phyloP scores from a whole-genome alignment of 2,888 invertebrate species.

The Xestoiulus laeticollis region DNA sequence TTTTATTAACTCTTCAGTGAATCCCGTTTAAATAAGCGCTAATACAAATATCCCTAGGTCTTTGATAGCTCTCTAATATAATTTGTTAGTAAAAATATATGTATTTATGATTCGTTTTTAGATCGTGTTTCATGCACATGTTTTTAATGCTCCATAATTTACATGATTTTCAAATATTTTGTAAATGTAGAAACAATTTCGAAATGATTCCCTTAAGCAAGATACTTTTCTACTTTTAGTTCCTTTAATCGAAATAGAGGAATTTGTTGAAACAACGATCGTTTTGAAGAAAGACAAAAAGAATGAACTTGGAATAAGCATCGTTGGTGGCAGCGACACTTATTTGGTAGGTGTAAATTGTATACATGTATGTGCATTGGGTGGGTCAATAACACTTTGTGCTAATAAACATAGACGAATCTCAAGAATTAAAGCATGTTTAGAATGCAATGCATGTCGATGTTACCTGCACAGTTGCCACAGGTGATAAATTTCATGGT shows the following conservation, averaged over 20 bases:
- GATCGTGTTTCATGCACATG: no score
- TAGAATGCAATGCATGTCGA: not conserved
- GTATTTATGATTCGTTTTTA: no score
- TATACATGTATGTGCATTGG: not conserved
- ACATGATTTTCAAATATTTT: no score
- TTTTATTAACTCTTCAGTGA: no score
- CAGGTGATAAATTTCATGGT: not conserved
- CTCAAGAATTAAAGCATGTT: not conserved
- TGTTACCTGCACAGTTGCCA: not conserved
- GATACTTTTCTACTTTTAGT: no score
- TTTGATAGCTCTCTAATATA: no score
- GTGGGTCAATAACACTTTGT: not conserved
- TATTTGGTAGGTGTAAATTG: constrained; percentile 58
- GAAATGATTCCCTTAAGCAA: no score
- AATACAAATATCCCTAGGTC: no score
- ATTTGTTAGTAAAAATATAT: no score
- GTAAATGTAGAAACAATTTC: no score
- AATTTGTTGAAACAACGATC: constrained; percentile 60
- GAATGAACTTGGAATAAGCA: constrained; percentile 59
- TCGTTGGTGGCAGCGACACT: constrained; percentile 60
- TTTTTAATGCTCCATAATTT: no score
- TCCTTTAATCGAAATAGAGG: constrained; percentile 59
- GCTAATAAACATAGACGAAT: not conserved
- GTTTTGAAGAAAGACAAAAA: constrained; percentile 60
- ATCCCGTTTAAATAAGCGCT: no score